Base-by-base conservation (phyloP, 2,888 invertebrate species). In the Eretmocerus hayati region DNA sequence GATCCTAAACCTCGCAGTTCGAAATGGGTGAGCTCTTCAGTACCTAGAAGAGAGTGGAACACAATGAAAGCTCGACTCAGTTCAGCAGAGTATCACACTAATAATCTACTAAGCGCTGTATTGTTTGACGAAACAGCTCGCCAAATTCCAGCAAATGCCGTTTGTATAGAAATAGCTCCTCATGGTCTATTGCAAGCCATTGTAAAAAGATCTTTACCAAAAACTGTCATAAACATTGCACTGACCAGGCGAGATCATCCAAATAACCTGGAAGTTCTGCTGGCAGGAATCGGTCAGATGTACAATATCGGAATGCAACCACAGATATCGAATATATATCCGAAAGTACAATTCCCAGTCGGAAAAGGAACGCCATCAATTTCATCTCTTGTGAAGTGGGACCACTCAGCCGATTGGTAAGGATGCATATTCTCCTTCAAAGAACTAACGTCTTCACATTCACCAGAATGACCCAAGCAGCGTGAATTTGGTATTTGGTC, bases 111-210 rank as follows among this genome's bases (percentile, higher is more conserved):
- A 65, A 87, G 77, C 76, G 62, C 72, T 54, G 69, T 75, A n/a
- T 77, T 79, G 70, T 90, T 90, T 68, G 89, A 90, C 64, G 93
- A 92, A 71, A 86, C 87, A 0, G 77, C 88, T 6, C 78, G 78
- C 15, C 78, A 86, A 37, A 84, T 94, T 58, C 91, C 90, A 2
- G 75, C 79, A 39, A n/a, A n/a, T n/a, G n/a, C n/a, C n/a, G n/a
- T n/a, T n/a, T n/a, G n/a, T n/a, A n/a, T n/a, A n/a, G n/a, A n/a
- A n/a, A n/a, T n/a, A n/a, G 91, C 92, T 0, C 92, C 93, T 0
- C 92, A 93, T 61, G 86, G 89, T 5, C 76, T 93, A 1, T 78
- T 93, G 36, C 91, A 92, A 65, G 87, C 90, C 0, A 89, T 93
- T 60, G 74, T 93, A 11, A 84, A 86, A 53, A 77, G 89, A 37